Conservation (phyloP, 2,888 invertebrate genomes). For the Arrhopalites spinosus region DNA sequence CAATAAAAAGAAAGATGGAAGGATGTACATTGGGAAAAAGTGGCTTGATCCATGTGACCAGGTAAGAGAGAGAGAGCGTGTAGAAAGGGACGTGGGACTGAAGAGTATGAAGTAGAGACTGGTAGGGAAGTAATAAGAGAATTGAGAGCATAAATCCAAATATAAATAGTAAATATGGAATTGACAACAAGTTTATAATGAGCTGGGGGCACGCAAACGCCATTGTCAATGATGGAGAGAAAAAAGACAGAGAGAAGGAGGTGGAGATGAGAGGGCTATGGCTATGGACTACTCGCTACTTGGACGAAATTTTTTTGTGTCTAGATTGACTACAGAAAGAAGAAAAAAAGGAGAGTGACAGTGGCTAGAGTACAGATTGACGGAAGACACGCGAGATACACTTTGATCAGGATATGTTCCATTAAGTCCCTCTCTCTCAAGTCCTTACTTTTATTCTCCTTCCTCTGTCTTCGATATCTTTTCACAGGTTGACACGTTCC, state of each 20-base stretch:
- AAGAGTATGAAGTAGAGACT: background rate
- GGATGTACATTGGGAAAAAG: too few relatives aligned
- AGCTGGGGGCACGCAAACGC: conserved; percentile 17
- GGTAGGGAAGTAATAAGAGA: conserved; percentile 3
- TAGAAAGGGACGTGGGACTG: too few relatives aligned
- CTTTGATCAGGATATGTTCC: conserved; percentile 21
- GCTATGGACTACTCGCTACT: background rate
- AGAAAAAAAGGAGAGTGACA: background rate
- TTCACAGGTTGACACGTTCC: conserved; percentile 12
- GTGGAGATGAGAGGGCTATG: conserved; percentile 21
- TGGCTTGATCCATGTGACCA: too few relatives aligned
- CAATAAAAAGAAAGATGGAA: too few relatives aligned
- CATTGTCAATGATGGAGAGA: conserved; percentile 32
- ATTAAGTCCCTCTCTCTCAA: background rate
- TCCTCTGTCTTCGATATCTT: background rate
- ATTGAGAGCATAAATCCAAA: conserved; percentile 17
- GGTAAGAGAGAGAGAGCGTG: too few relatives aligned
- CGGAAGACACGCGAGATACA: conserved; percentile 19
- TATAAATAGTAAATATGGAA: conserved; percentile 15
- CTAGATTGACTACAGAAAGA: background rate
- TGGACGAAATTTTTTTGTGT: background rate
- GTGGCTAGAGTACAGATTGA: conserved; percentile 18
- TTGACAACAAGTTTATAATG: conserved; percentile 20
- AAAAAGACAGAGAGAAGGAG: conserved; percentile 21
- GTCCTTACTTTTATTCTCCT: background rate